A percentile compares a stretch with the other conserved stretches of the same genome.
Conservation (phyloP, 2,113 vertebrate species). For the Percopsis transmontana region DNA sequence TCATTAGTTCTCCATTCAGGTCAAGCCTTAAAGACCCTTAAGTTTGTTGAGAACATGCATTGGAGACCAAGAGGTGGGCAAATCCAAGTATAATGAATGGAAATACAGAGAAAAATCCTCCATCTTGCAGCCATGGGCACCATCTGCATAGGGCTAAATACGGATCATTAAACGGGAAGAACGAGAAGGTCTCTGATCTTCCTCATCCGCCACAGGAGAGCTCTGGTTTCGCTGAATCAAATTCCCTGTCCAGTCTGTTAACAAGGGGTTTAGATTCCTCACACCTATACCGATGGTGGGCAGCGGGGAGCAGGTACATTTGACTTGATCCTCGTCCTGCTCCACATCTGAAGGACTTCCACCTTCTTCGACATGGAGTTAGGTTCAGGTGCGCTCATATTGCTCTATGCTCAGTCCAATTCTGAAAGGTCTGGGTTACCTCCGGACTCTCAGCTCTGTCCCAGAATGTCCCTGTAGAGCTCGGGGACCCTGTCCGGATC, state of each 20-base stretch:
- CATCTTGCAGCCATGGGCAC: slow-evolving; percentile 30
- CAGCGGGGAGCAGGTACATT: slow-evolving; percentile 38
- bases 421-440: slow-evolving; percentile 1
- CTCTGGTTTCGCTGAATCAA: slow-evolving; percentile 18
- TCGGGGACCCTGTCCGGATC: slow-evolving; percentile 97
- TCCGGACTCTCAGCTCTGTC: slow-evolving; percentile 87
- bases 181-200: slow-evolving; percentile 4
- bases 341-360: slow-evolving; percentile 32
- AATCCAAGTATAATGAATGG: slow-evolving; percentile 16
- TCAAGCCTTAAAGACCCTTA: slow-evolving; percentile 16
- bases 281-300: slow-evolving; percentile 26
- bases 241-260: slow-evolving; percentile 24
- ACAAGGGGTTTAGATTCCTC: slow-evolving; percentile 28
- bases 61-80: slow-evolving; percentile 35
- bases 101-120: slow-evolving; percentile 34
- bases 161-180: slow-evolving; percentile 6
- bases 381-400: slow-evolving; percentile 27
- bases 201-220: slow-evolving; percentile 35
- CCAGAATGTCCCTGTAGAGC: slow-evolving; percentile 96
- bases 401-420: slow-evolving; percentile 24
- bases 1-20: slow-evolving; percentile 1
- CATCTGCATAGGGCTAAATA: slow-evolving; percentile 43
- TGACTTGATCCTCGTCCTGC: slow-evolving; percentile 32
- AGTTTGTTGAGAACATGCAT: slow-evolving; percentile 58
- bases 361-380: slow-evolving; percentile 6